Conservation (phyloP, 2,797 vertebrate species). For the Lagorchestes hirsutus region DNA sequence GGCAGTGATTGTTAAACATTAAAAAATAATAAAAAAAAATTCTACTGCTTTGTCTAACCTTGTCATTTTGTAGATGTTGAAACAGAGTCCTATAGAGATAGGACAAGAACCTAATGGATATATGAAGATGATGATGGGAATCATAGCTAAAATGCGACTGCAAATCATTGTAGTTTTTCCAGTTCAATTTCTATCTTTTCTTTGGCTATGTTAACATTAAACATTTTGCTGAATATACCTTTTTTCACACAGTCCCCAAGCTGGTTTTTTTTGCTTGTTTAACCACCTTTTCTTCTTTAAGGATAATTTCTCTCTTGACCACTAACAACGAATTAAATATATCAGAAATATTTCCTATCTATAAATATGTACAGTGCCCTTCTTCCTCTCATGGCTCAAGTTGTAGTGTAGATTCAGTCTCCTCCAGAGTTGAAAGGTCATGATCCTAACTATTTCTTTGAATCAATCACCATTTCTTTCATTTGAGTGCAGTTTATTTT, state of each 20-base stretch:
- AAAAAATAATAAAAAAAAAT: no score
- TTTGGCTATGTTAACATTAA: background rate
- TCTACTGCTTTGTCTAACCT: background rate
- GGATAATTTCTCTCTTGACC: background rate
- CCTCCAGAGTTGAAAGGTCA: background rate
- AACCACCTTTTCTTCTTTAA: background rate
- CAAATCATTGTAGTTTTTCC: background rate
- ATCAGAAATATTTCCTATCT: background rate
- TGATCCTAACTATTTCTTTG: background rate
- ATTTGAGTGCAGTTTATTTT: constrained; percentile 11
- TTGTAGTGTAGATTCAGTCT: background rate
- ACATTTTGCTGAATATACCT: background rate
- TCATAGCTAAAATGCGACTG: background rate
- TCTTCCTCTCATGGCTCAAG: background rate
- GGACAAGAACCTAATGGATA: background rate
- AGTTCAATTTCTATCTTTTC: background rate
- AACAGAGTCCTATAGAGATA: background rate
- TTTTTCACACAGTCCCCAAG: constrained; percentile 2
- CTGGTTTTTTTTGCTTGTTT: constrained; percentile 7
- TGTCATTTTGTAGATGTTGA: background rate
- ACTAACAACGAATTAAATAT: background rate
- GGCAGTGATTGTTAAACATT: no score
- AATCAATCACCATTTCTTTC: background rate
- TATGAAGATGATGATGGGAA: background rate
- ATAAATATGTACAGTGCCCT: background rate